Percentiles rank a stretch among this genome's conserved stretches.
These are phyloP conservation scores for Onychomys leucogaster DNA, from an alignment of 2,797 vertebrate species.

Conservation along the genomic window DNA sequence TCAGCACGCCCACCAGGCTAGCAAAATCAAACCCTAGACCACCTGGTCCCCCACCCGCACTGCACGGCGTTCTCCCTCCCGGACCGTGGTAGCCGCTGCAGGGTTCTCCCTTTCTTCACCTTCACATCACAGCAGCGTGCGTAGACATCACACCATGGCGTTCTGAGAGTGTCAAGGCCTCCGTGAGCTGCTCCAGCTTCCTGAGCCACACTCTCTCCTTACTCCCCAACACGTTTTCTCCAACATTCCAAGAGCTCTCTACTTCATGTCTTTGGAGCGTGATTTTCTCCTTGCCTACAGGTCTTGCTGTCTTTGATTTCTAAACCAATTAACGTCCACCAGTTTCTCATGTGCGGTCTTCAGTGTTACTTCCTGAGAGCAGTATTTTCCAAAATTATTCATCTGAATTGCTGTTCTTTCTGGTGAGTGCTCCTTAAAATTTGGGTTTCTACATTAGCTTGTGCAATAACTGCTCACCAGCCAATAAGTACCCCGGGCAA, in stretches of 20 bases:
- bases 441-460: neutral
- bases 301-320: neutral
- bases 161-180: neutral
- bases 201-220: neutral
- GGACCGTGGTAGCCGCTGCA: too few species aligned
- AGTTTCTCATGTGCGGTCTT: neutral
- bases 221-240: fast-evolving
- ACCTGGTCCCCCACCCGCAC: too few species aligned
- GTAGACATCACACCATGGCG: neutral
- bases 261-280: fast-evolving
- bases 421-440: neutral
- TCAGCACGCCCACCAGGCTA: neutral
- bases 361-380: neutral
- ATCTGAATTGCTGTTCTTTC: neutral
- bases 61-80: neutral
- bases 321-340: neutral
- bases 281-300: neutral
- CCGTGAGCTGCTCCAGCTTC: neutral
- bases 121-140: neutral
- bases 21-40: neutral
- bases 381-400: neutral
- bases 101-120: too few species aligned
- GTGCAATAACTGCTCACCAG: neutral
- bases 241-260: too few species aligned
- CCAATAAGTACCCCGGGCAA: neutral